Evolutionary conservation across 2,797 vertebrate genomes (phyloP), one percentile per base, ranked within the genome.

Genomic region (Eupleurogrammus muticus): DNA sequence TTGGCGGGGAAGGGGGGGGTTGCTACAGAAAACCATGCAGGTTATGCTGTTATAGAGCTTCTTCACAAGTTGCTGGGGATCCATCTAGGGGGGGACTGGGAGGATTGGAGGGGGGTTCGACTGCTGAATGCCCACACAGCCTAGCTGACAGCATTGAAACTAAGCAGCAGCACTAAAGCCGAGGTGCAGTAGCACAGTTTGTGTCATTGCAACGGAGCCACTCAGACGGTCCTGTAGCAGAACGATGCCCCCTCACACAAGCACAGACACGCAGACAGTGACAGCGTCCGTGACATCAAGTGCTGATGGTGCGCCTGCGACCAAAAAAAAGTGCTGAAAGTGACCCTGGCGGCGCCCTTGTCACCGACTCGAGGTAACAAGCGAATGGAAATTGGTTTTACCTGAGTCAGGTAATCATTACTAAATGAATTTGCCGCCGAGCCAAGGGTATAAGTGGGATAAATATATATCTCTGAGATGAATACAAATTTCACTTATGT

Each of bases 321-420:
- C 85, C 75, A 88, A 88, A 94, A 88, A 94, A 91, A 95, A 92
- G 85, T 94, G 94, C 95, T 95, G 94, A 93, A 95, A 95, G 92
- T 93, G 93, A 93, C 94, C 94, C 91, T 91, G 92, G 89, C 88
- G 88, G 87, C 85, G 93, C 92, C 95, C 96, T 95, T 96, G 95
- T 95, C 95, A 92, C 89, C 86, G 87, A 76, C 92, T 93, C 32
- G 80, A 87, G 90, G 94, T 93, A 94, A 94, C 89, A 90, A 94
- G 93, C 94, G 92, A 93, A 90, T 95, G 92, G 94, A 96, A 95
- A 95, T 94, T 93, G 90, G 93, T 94, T 96, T 93, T 93, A 94
- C 94, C 94, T 88, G 92, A 95, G 94, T 96, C 95, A 96, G 94
- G 94, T 95, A 96, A 96, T 97, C 96, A 95, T 96, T 96, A 92